A percentile compares a stretch with the other conserved stretches of the same genome.
phyloP scores from a whole-genome alignment of 2,888 invertebrate genomes.

The Mythimna impura region DNA sequence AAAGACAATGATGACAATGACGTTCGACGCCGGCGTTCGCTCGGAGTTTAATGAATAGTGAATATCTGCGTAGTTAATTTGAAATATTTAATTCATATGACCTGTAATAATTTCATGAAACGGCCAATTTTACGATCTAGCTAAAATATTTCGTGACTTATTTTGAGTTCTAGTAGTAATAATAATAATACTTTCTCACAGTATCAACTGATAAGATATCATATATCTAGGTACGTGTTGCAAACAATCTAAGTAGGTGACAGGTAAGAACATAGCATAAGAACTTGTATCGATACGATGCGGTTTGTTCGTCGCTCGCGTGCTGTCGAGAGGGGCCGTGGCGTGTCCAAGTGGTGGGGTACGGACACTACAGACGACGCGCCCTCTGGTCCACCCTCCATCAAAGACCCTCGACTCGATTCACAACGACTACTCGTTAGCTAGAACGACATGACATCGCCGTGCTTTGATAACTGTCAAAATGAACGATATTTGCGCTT shows the following conservation, averaged over 20 bases:
- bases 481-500: conserved; percentile 15
- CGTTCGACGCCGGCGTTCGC: too few species aligned
- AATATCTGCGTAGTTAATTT: not conserved
- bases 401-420: conserved; percentile 77
- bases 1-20: too few species aligned
- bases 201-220: conserved; percentile 55
- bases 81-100: not conserved
- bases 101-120: not conserved
- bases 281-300: conserved; percentile 43
- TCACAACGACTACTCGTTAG: conserved; percentile 69
- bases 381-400: conserved; percentile 73
- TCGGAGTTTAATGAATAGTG: too few species aligned
- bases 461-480: conserved; percentile 52
- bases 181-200: conserved; percentile 47
- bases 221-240: conserved; percentile 14
- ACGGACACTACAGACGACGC: conserved; percentile 65
- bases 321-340: conserved; percentile 74
- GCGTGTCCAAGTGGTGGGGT: conserved; percentile 85
- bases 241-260: conserved; percentile 51
- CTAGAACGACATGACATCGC: conserved; percentile 52
- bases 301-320: conserved; percentile 59
- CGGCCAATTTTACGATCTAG: not conserved
- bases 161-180: conserved; percentile 10
- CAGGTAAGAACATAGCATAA: conserved; percentile 39
- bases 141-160: conserved; percentile 11